phyloP scores from a whole-genome alignment of 2,113 vertebrate species.

The Ranitomeya variabilis region DNA sequence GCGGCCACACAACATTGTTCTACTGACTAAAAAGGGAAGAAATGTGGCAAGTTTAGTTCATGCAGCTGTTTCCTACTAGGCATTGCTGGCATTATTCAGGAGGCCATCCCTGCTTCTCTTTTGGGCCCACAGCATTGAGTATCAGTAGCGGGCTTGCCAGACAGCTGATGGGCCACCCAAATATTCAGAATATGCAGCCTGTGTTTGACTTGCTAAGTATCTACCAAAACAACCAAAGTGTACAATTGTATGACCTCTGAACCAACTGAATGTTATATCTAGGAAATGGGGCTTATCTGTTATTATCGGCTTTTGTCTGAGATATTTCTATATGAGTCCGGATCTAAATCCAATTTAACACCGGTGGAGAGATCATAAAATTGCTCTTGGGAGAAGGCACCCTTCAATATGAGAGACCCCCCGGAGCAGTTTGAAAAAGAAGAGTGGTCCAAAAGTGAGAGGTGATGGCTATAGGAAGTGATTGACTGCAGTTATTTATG shows the following conservation, averaged over 20 bases:
- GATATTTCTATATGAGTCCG: too few species aligned
- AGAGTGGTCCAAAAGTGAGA: too few species aligned
- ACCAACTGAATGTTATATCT: not conserved
- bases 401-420: too few species aligned
- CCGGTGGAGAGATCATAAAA: too few species aligned
- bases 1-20: not conserved
- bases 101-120: not conserved
- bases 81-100: slow-evolving; percentile 22
- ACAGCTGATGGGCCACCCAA: slow-evolving; percentile 36
- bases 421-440: too few species aligned
- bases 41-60: not conserved
- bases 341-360: too few species aligned
- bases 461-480: too few species aligned
- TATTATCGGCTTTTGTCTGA: too few species aligned
- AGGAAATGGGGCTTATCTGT: too few species aligned
- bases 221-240: not conserved
- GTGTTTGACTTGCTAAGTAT: not conserved
- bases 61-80: not conserved
- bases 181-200: slow-evolving; percentile 9
- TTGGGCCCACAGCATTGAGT: not conserved
- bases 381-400: too few species aligned
- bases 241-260: not conserved
- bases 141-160: not conserved
- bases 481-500: too few species aligned
- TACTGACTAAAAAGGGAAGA: not conserved